A percentile compares a stretch with the other conserved stretches of the same genome.
Conservation (phyloP, 2,113 vertebrate species). For the Haliaeetus leucogaster region DNA sequence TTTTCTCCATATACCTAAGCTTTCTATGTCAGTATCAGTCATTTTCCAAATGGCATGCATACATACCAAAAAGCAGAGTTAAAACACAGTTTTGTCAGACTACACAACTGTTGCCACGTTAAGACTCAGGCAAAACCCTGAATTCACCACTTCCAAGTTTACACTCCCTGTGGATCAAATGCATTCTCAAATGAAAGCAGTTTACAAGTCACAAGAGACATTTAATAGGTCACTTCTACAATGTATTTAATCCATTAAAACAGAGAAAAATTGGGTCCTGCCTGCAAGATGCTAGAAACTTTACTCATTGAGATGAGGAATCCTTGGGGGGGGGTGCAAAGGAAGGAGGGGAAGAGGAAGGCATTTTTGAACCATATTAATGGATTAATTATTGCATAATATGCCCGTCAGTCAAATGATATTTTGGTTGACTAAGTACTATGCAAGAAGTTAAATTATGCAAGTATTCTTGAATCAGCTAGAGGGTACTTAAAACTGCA, state of each 20-base stretch:
- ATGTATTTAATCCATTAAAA: not conserved
- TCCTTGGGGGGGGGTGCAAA: not conserved
- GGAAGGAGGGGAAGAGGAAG: not conserved
- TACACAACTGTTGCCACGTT: not conserved
- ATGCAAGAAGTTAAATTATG: slow-evolving; percentile 20
- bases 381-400: slow-evolving; percentile 37
- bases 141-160: not conserved
- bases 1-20: not conserved
- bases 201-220: slow-evolving; percentile 8
- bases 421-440: slow-evolving; percentile 14
- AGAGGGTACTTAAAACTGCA: not conserved
- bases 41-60: not conserved
- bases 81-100: not conserved
- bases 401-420: not conserved
- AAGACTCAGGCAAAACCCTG: not conserved
- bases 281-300: not conserved
- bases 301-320: not conserved
- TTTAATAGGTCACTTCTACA: slow-evolving; percentile 2
- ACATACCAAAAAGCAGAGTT: not conserved
- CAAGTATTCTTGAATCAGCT: slow-evolving; percentile 4
- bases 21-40: not conserved
- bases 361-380: slow-evolving; percentile 12
- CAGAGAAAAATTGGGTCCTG: not conserved
- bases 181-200: slow-evolving; percentile 9
- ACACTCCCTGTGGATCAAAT: not conserved